Percentiles rank a stretch among this genome's conserved stretches.
phyloP scores from a whole-genome alignment of 2,113 vertebrate species.

The Sminthopsis crassicaudata region DNA sequence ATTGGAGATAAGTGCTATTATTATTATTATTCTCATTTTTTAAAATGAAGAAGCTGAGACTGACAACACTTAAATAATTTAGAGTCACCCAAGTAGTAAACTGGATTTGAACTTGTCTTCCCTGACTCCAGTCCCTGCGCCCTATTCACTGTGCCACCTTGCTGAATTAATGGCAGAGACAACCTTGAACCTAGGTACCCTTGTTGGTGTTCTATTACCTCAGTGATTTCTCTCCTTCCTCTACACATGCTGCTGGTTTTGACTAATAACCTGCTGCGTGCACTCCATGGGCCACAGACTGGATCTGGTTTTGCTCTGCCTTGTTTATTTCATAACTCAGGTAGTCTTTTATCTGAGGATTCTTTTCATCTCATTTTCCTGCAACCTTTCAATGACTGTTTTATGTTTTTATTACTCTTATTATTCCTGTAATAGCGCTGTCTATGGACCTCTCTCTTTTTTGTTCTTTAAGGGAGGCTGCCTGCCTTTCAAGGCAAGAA shows the following conservation, averaged over 20 bases:
- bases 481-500: neutral
- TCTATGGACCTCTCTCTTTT: neutral
- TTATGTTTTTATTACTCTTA: conserved; percentile 8
- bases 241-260: neutral
- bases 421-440: neutral
- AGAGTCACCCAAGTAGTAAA: neutral
- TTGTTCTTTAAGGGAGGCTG: neutral
- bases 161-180: neutral
- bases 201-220: neutral
- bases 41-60: neutral
- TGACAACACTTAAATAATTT: neutral
- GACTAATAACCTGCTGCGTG: neutral
- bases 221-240: neutral
- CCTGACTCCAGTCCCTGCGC: neutral
- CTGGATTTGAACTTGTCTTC: neutral
- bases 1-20: neutral
- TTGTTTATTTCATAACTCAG: neutral
- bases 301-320: neutral
- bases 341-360: neutral
- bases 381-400: neutral
- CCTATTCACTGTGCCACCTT: neutral
- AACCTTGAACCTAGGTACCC: neutral
- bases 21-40: neutral
- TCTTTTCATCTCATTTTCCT: conserved; percentile 1
- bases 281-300: neutral